Evolutionary conservation across 2,888 invertebrate genomes (phyloP).

Genomic region (Cactoblastis cactorum): DNA sequence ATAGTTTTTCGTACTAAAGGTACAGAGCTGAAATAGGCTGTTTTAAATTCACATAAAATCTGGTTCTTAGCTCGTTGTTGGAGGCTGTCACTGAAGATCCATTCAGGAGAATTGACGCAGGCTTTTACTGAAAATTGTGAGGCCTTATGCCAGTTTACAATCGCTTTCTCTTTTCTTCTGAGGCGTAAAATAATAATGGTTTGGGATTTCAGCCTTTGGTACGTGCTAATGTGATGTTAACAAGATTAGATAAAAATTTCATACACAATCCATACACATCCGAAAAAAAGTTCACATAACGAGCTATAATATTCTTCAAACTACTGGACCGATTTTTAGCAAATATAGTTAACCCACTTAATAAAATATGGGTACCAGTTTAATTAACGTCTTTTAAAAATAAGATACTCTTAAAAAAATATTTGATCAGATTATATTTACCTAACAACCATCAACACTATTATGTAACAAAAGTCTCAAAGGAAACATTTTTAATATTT

Average conservation of each 20-base stretch:
- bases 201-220: not conserved
- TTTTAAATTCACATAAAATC: not conserved
- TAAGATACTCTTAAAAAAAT: too few relatives aligned
- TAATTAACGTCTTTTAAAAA: too few relatives aligned
- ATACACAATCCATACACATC: too few relatives aligned
- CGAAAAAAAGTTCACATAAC: too few relatives aligned
- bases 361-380: too few relatives aligned
- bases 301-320: too few relatives aligned
- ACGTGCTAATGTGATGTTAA: not conserved
- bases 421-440: too few relatives aligned
- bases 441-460: too few relatives aligned
- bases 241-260: not conserved
- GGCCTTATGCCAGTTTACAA: constrained; percentile 40
- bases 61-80: constrained; percentile 24
- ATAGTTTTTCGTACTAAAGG: too few relatives aligned
- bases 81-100: constrained; percentile 45
- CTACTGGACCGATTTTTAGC: too few relatives aligned
- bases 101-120: constrained; percentile 47
- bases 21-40: too few relatives aligned
- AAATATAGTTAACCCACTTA: too few relatives aligned
- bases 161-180: constrained; percentile 17
- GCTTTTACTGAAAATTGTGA: constrained; percentile 62
- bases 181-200: not conserved
- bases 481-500: constrained; percentile 13
- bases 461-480: not conserved